phyloP scores from a whole-genome alignment of 2,113 vertebrate species.

The Onychostoma macrolepis region DNA sequence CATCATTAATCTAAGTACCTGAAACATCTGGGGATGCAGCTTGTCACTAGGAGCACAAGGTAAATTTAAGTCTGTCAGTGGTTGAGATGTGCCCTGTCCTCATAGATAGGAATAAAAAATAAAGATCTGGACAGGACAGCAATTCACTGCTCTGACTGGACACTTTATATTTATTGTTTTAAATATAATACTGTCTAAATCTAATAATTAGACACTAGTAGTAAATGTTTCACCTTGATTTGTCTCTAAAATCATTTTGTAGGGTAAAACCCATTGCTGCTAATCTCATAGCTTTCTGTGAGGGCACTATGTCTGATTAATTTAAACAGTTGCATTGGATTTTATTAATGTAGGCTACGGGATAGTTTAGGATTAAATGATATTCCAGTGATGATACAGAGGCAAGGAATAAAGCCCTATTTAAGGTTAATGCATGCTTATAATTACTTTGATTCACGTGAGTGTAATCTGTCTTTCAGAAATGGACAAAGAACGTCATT shows the following conservation, averaged over 20 bases:
- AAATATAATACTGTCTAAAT: not conserved
- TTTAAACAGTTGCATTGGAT: slow-evolving; percentile 10
- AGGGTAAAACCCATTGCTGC: not conserved
- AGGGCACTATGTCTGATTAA: slow-evolving; percentile 5
- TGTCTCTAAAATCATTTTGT: not conserved
- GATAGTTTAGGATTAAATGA: not conserved
- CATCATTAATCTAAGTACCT: slow-evolving; percentile 55
- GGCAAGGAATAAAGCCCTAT: slow-evolving; percentile 25
- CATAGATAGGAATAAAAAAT: not conserved
- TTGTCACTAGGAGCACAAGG: not conserved
- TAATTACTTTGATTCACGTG: slow-evolving; percentile 43
- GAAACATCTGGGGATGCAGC: slow-evolving; percentile 48
- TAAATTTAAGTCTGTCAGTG: slow-evolving; percentile 8
- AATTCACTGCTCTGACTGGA: not conserved
- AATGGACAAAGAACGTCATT: not conserved
- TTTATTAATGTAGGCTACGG: not conserved
- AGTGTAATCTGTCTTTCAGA: slow-evolving; percentile 25
- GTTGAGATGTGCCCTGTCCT: slow-evolving; percentile 5
- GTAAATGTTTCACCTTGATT: slow-evolving; percentile 26
- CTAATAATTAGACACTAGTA: not conserved
- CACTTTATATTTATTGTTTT: not conserved
- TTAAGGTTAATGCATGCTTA: slow-evolving; percentile 47
- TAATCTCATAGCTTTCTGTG: slow-evolving; percentile 18
- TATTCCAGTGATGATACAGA: not conserved
- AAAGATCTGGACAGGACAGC: not conserved